phyloP scores from a whole-genome alignment of 2,888 invertebrate species.

The Agapetus fuscipes region DNA sequence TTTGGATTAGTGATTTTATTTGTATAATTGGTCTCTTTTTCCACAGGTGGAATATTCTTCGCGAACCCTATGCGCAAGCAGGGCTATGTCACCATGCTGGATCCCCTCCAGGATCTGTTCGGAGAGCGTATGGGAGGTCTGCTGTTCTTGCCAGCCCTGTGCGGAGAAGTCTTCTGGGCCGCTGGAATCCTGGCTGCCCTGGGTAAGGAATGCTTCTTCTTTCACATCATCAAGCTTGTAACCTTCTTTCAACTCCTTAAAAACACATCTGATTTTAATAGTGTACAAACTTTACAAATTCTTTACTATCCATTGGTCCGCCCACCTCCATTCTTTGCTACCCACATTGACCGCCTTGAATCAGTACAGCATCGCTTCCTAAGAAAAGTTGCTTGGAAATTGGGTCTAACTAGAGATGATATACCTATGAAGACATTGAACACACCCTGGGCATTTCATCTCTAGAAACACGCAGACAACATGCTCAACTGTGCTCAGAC shows the following conservation, averaged over 20 bases:
- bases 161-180: conserved; percentile 99
- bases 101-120: conserved; percentile 93
- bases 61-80: conserved; percentile 96
- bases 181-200: conserved; percentile 95
- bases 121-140: conserved; percentile 97
- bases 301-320: no score
- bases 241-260: background rate
- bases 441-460: no score
- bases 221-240: background rate
- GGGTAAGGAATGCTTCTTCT: conserved; percentile 57
- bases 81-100: conserved; percentile 98
- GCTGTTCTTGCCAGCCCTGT: conserved; percentile 90
- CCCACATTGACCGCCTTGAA: no score
- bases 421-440: no score
- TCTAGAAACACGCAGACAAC: no score
- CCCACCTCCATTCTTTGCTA: no score
- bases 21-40: background rate
- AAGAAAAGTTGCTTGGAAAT: no score
- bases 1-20: no score
- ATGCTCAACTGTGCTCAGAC: no score
- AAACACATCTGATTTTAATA: background rate
- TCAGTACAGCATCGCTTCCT: no score
- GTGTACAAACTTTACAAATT: no score
- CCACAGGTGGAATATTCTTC: conserved; percentile 88
- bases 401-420: no score